Base-by-base conservation (phyloP, 2,888 invertebrate genomes). In the Torymus texanus region DNA sequence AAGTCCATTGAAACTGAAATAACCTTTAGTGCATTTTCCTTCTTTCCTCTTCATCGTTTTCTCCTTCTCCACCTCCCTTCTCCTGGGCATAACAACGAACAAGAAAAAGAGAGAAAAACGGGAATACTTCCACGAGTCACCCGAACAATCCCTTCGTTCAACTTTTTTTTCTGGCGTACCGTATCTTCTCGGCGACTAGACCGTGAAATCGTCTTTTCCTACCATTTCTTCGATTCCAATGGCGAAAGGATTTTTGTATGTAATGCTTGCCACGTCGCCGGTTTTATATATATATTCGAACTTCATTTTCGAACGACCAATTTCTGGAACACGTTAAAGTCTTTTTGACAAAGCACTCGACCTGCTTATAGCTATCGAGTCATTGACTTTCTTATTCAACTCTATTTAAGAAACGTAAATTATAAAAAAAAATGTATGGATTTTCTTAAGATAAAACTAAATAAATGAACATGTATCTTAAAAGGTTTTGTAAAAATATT, bases 201-300 rank as follows among this genome's bases (percentile, higher is more conserved):
- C 72, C 78, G 72, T 82, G 75, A 82, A 82, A 78, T 78, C 71
- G 81, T 76, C 56, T 71, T 79, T 81, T 81, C 75, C 59, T 79
- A 53, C 63, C 71, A 65, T 61, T 75, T 74, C 67, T 77, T 79
- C 63, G 79, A 79, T 74, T 74, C 55, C 75, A 41, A 63, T 12
- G 29, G 53, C 53, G 75, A 56, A 75, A 75, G 68, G 65, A 75
- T 78, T 78, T 81, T 75, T 66, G 63, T 67, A 67, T 73, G 73
- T 73, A 78, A 78, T 78, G 73, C 78, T 73, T 55, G 73, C 56
- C 68, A 24, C 50, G 63, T 16, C 73, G 50, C 16, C 51, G 18
- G 41, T 62, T 73, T 78, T 68, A 68, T 68, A 68, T 24, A 56
- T n/a, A 8, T 21, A n/a, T 16, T 1, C 24, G 12, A 50, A 56